Conservation (phyloP, 2,797 vertebrate species). For the Melanotaenia boesemani region DNA sequence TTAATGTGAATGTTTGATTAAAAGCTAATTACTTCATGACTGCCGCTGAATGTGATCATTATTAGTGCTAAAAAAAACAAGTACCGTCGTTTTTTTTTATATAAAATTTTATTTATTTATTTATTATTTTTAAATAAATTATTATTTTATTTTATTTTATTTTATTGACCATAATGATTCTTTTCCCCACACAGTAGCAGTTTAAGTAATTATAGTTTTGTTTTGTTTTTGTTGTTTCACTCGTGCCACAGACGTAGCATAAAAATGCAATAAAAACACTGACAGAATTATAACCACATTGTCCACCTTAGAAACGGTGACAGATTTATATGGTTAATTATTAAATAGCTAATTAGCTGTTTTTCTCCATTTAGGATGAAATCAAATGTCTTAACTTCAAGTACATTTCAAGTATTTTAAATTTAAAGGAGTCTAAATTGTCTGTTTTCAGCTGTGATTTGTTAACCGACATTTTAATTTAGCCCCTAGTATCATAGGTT, state of each 20-base stretch:
- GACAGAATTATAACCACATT: not conserved
- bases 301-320: not conserved
- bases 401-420: not conserved
- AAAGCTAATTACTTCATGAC: not conserved
- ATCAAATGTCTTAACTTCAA: not conserved
- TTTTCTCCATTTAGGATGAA: not conserved
- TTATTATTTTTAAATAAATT: no score
- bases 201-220: not conserved
- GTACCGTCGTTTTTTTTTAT: not conserved
- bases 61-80: not conserved
- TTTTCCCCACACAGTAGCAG: not conserved
- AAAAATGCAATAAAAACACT: not conserved
- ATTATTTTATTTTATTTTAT: not conserved
- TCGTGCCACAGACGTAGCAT: not conserved
- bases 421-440: not conserved
- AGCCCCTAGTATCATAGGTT: slow-evolving; percentile 20
- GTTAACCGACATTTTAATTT: slow-evolving; percentile 19
- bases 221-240: not conserved
- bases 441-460: not conserved
- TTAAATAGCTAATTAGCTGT: not conserved
- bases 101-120: not conserved
- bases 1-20: not conserved
- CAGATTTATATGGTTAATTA: not conserved
- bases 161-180: not conserved
- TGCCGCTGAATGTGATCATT: no score